phyloP scores from a whole-genome alignment of 2,888 invertebrate species.

The Ischnus inquisitorius region DNA sequence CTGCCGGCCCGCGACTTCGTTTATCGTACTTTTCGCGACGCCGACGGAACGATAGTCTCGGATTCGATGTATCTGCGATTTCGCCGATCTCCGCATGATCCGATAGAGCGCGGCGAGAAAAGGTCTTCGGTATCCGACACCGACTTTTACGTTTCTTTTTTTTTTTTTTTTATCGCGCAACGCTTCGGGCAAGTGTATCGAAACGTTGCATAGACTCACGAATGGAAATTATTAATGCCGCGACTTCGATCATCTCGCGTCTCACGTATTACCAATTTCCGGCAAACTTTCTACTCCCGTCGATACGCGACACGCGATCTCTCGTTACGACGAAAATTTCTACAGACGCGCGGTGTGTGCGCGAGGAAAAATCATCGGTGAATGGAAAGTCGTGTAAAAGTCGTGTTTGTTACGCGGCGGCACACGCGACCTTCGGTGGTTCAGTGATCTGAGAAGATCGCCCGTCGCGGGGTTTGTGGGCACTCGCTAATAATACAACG shows the following conservation, averaged over 20 bases:
- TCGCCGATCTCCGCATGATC: slow-evolving; percentile 42
- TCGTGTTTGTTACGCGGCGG: slow-evolving; percentile 9
- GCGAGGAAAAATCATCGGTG: slow-evolving; percentile 44
- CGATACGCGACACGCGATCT: not conserved
- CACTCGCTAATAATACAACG: slow-evolving; percentile 65
- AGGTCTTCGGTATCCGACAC: slow-evolving; percentile 11
- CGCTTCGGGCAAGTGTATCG: not conserved
- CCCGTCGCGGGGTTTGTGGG: slow-evolving; percentile 47
- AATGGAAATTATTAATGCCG: not conserved
- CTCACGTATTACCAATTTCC: not conserved
- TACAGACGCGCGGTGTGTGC: not conserved
- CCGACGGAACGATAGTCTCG: slow-evolving; percentile 34
- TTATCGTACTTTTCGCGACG: slow-evolving; percentile 1
- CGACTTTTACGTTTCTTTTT: not conserved
- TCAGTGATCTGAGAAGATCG: slow-evolving; percentile 60
- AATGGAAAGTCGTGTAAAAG: slow-evolving; percentile 50
- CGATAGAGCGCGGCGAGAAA: not conserved
- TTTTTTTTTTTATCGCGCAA: slow-evolving; percentile 24
- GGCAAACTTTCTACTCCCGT: slow-evolving; percentile 52
- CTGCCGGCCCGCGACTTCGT: not conserved
- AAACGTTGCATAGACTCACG: not conserved
- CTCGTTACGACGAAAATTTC: slow-evolving; percentile 2
- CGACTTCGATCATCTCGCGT: not conserved
- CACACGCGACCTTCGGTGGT: slow-evolving; percentile 62
- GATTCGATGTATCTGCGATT: slow-evolving; percentile 24